A percentile compares a stretch with the other conserved stretches of the same genome.
Conservation (phyloP, 2,113 vertebrate species). For the Indicator indicator region DNA sequence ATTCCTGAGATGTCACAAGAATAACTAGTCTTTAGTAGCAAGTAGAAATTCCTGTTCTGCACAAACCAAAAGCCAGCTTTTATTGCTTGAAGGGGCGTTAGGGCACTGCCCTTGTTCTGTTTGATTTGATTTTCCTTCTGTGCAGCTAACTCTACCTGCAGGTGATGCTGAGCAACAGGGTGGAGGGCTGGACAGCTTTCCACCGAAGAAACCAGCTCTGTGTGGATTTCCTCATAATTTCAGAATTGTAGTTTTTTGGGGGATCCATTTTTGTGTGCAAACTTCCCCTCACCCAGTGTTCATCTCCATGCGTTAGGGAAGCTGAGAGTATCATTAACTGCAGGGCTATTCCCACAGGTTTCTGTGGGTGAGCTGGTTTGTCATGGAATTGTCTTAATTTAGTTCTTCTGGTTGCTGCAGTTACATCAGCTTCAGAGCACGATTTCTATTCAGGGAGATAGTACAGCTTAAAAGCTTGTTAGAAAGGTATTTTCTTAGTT, state of each 20-base stretch:
- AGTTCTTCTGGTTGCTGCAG: neutral
- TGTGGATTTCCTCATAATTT: neutral
- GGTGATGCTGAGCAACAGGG: neutral
- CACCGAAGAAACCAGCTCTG: neutral
- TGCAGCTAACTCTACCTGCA: neutral
- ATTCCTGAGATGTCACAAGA: neutral
- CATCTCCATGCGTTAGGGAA: rapidly evolving
- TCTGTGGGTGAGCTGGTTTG: neutral
- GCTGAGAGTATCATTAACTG: rapidly evolving
- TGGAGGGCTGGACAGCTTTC: neutral
- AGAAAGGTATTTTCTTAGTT: neutral
- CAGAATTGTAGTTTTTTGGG: rapidly evolving
- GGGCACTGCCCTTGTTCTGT: rapidly evolving
- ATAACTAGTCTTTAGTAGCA: neutral
- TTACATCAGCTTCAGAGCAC: neutral
- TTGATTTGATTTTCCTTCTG: neutral
- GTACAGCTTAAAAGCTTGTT: neutral
- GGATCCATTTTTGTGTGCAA: neutral
- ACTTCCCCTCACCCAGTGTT: neutral
- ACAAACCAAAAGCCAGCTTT: neutral
- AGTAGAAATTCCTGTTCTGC: neutral
- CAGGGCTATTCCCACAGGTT: rapidly evolving
- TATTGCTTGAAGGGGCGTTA: neutral
- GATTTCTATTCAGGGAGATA: neutral
- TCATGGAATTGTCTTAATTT: neutral